Evolutionary conservation across 2,797 vertebrate genomes (phyloP).

Genomic region (Centroberyx gerrardi): DNA sequence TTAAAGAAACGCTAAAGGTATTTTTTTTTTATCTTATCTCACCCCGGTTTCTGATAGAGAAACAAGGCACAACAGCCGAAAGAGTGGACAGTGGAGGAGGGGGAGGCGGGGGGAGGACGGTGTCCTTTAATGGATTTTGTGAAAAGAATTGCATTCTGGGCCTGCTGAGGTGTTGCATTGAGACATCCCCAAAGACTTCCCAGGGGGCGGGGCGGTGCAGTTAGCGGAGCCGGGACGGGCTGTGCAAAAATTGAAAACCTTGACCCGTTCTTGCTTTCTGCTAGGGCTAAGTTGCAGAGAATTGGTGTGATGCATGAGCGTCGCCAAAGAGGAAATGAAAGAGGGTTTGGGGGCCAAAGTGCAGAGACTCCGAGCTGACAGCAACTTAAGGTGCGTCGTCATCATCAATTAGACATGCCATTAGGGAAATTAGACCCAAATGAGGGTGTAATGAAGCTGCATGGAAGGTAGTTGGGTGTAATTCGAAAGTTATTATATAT

Average conservation of each 20-base stretch:
- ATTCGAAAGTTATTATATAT: not conserved
- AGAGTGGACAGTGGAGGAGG: constrained; percentile 22
- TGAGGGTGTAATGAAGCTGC: constrained; percentile 18
- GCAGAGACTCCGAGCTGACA: constrained; percentile 59
- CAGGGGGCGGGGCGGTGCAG: constrained; percentile 30
- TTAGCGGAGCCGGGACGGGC: constrained; percentile 29
- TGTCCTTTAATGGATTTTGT: constrained; percentile 65
- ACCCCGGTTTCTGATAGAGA: constrained; percentile 17
- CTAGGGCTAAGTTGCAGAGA: constrained; percentile 38
- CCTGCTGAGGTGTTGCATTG: constrained; percentile 60
- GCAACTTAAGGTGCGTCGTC: constrained; percentile 49
- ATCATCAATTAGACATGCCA: constrained; percentile 61
- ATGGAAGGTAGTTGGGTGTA: not conserved
- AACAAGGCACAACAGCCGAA: constrained; percentile 32
- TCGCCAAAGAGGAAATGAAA: constrained; percentile 51
- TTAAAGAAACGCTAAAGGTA: constrained; percentile 22
- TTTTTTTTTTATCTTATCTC: constrained; percentile 44
- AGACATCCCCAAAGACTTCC: constrained; percentile 59
- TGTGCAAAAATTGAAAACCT: constrained; percentile 65
- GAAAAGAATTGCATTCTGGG: constrained; percentile 70
- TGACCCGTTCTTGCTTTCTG: constrained; percentile 49
- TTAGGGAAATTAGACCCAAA: constrained; percentile 58
- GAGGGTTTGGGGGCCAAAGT: constrained; percentile 47
- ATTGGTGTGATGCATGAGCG: constrained; percentile 60
- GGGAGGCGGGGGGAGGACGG: constrained; percentile 27